Percentiles rank a stretch among this genome's conserved stretches.
These are phyloP conservation scores for Sceliomorpha sp. DNA, from an alignment of 2,888 invertebrate genomes.

Conservation along the genomic window DNA sequence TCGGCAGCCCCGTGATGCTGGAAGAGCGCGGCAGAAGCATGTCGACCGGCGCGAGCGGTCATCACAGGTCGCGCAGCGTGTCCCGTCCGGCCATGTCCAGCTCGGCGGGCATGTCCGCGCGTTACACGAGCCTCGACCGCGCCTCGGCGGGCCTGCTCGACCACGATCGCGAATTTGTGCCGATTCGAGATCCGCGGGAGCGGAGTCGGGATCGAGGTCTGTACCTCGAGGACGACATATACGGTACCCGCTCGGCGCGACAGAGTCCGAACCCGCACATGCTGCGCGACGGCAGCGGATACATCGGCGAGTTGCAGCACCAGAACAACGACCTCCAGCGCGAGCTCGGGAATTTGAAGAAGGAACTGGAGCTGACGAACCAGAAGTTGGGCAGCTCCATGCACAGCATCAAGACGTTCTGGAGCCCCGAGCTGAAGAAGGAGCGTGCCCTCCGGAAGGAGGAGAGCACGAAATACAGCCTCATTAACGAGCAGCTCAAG, in stretches of 20 bases:
- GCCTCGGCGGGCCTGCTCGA: constrained; percentile 85
- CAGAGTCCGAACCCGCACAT: constrained; percentile 87
- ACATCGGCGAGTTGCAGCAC: constrained; percentile 93
- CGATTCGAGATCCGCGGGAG: constrained; percentile 88
- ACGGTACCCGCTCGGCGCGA: constrained; percentile 84
- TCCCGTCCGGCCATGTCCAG: constrained; percentile 85
- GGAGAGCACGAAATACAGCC: constrained; percentile 97
- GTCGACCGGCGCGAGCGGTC: constrained; percentile 83
- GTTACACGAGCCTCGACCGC: constrained; percentile 88
- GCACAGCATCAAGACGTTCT: constrained; percentile 99
- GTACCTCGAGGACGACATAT: constrained; percentile 87
- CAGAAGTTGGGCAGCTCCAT: constrained; percentile 99
- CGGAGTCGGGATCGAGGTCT: constrained; percentile 85
- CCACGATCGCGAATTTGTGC: constrained; percentile 93
- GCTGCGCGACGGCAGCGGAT: constrained; percentile 84
- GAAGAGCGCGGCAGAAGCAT: constrained; percentile 86
- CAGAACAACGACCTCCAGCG: constrained; percentile 97
- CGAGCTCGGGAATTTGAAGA: constrained; percentile 94
- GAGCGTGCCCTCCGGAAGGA: constrained; percentile 98
- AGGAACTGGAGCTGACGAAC: constrained; percentile 96
- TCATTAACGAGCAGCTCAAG: constrained; percentile 97
- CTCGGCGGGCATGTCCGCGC: constrained; percentile 79
- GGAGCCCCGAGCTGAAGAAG: constrained; percentile 99
- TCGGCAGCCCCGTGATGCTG: constrained; percentile 92
- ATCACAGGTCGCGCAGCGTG: constrained; percentile 90